Evolutionary conservation across 2,888 invertebrate genomes (phyloP).

Genomic region (Idaea aversata): DNA sequence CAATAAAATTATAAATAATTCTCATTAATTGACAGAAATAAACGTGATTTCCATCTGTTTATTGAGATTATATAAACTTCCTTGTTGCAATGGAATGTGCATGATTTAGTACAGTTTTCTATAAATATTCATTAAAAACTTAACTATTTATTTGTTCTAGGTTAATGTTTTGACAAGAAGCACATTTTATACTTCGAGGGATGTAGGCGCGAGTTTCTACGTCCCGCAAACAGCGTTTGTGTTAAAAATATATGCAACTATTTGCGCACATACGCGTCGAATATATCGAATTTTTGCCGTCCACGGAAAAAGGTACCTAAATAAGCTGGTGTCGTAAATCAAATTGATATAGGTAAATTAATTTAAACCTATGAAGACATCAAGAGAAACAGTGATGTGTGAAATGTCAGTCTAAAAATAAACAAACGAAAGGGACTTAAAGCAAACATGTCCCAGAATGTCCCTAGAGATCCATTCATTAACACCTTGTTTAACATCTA

Average conservation of each 20-base stretch:
- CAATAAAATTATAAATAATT: background rate
- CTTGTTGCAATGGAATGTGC: background rate
- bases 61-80: background rate
- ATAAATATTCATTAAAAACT: background rate
- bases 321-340: background rate
- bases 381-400: background rate
- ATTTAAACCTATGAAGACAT: background rate
- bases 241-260: too few species aligned
- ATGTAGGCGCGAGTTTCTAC: too few species aligned
- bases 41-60: background rate
- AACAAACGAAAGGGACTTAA: background rate
- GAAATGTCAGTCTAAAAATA: constrained; percentile 34
- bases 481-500: background rate
- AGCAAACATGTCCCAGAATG: background rate
- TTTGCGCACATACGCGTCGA: too few species aligned
- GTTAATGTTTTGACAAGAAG: background rate
- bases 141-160: constrained; percentile 23
- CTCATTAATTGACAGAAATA: background rate
- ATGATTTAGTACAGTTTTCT: background rate
- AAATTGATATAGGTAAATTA: background rate
- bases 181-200: background rate
- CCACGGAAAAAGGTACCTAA: too few species aligned
- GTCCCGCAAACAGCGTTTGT: too few species aligned
- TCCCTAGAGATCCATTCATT: background rate
- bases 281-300: too few species aligned